Evolutionary conservation across 2,113 vertebrate genomes (phyloP), one percentile per base, ranked within the genome.

Genomic region (Macrotus californicus): DNA sequence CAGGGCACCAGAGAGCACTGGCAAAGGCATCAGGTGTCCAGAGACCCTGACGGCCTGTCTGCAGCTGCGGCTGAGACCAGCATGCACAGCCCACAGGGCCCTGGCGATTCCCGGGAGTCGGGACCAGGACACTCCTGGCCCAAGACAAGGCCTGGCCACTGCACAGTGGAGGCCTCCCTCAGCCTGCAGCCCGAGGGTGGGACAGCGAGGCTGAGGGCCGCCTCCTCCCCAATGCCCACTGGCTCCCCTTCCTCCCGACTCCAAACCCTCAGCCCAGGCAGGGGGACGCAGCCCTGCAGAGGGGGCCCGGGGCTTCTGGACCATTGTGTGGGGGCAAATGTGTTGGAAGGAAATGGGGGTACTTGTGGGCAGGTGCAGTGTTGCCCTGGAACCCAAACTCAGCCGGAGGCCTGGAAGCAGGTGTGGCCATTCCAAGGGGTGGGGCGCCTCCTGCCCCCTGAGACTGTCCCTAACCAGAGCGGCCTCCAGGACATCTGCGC

Each of bases 181-280:
- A 24, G 29, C 21, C 66, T 10, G 29, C 7, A 16, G 64, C 41
- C 61, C 13, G 3, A 3, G 0, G 52, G 39, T 0, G 0, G 34
- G 54, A 29, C 9, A 6, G 1, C 0, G 43, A 48, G 3, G 15
- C 56, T 19, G 1, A 24, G 13, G 6, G 6, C 43, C 6, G 0
- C 4, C 52, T 70, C 69, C 6, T 7, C 26, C 56, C 56, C 10
- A 21, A 0, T 1, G 11, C 31, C 36, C n/a, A 8, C 50, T 2
- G 4, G 6, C 31, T 0, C 48, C 31, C 29, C 29, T 0, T 43
- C 52, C 41, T 1, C 41, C 26, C 2, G 26, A 92, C 67, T 14
- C 67, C 1, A 21, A 50, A 36, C 29, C 22, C 2, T 9, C 18
- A 6, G 39, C 2, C 69, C 69, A 19, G 54, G 56, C 21, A 0